A percentile compares a stretch with the other conserved stretches of the same genome.
Conservation (phyloP, 2,113 vertebrate genomes). For the Antechinus stuartii region DNA sequence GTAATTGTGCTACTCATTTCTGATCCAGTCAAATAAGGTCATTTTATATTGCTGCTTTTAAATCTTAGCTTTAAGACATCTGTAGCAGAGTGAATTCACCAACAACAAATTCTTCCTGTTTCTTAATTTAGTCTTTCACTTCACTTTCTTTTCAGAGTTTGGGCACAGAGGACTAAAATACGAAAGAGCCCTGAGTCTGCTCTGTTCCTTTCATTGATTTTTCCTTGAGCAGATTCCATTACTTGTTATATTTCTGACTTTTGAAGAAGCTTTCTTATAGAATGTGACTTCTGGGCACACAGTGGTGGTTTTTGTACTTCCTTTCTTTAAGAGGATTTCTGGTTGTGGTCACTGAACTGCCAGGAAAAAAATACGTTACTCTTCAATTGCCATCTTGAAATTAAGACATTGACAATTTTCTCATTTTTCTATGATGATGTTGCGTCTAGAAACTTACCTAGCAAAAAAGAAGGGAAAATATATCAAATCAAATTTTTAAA, state of each 20-base stretch:
- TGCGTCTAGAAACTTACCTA: not conserved
- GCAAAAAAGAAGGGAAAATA: not conserved
- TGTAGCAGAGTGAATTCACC: not conserved
- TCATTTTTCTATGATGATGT: not conserved
- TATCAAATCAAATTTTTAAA: not conserved
- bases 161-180: not conserved
- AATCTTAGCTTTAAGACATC: not conserved
- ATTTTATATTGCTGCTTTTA: not conserved
- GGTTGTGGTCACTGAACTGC: not conserved
- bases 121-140: slow-evolving; percentile 5
- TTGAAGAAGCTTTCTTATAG: not conserved
- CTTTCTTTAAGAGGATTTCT: not conserved
- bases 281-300: not conserved
- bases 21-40: not conserved
- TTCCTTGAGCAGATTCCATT: not conserved
- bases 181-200: not conserved
- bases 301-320: not conserved
- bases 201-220: not conserved
- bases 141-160: not conserved
- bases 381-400: not conserved
- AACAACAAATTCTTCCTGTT: not conserved
- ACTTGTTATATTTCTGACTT: not conserved
- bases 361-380: not conserved
- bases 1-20: not conserved
- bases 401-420: not conserved